These are phyloP conservation scores for Aix galericulata DNA, from an alignment of 2,113 vertebrate genomes.

Conservation along the genomic window DNA sequence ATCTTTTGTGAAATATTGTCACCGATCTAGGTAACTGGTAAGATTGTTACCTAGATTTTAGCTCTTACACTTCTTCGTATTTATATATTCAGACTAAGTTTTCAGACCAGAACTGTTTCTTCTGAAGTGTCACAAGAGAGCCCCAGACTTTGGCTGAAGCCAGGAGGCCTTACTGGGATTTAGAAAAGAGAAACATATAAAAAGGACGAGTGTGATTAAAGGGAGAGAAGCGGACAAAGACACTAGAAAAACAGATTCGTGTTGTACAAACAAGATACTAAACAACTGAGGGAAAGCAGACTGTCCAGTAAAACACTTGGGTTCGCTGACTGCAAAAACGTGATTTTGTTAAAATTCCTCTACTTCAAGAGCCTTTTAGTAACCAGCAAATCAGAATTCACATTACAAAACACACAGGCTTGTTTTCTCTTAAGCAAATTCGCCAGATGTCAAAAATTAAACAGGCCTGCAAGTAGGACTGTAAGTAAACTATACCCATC, in stretches of 20 bases:
- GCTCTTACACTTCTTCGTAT: neutral
- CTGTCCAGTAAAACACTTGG: neutral
- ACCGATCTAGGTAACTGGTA: neutral
- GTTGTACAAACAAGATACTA: neutral
- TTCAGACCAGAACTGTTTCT: neutral
- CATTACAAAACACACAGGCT: neutral
- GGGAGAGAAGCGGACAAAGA: neutral
- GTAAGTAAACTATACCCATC: neutral
- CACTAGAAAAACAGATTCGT: neutral
- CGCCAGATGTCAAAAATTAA: constrained; percentile 6
- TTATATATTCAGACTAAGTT: neutral
- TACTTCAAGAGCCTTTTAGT: neutral
- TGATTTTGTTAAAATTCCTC: neutral
- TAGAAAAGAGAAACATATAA: neutral
- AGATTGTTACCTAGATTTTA: no score
- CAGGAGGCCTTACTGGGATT: neutral
- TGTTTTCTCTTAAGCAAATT: neutral
- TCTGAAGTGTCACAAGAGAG: neutral
- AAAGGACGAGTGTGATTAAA: neutral
- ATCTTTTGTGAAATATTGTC: neutral
- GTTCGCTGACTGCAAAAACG: neutral
- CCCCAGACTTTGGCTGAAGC: neutral
- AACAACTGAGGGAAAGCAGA: neutral
- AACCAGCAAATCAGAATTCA: neutral
- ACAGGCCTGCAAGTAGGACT: neutral